Base-by-base conservation (phyloP, 2,888 invertebrate species). In the Tuberolachnus salignus region DNA sequence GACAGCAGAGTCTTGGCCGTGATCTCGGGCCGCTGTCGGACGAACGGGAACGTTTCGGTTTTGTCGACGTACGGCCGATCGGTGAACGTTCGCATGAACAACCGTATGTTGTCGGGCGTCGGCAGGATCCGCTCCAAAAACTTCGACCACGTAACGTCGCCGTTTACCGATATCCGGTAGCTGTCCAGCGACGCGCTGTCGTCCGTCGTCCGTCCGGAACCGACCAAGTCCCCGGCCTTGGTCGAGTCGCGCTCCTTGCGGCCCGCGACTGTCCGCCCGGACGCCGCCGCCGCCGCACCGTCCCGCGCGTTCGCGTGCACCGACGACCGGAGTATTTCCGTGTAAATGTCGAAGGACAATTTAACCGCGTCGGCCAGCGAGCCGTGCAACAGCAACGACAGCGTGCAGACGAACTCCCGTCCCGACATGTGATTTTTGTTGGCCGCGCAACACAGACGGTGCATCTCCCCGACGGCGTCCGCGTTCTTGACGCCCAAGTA, bases 261-360 rank as follows among this genome's bases (percentile, higher is more conserved):
- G n/a, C 16, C 11, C 3, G n/a, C 13, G 6, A n/a, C n/a, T n/a
- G n/a, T n/a, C n/a, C n/a, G n/a, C n/a, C n/a, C n/a, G n/a, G n/a
- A n/a, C 42, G 34, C 4, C 6, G 53, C 1, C 1, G 64, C 64
- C 6, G 53, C 1, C 1, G 64, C 53, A n/a, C 64, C 53, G 6
- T 74, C 64, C n/a, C 53, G 51, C 16, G 53, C n/a, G n/a, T n/a
- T 49, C 0, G 64, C 64, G 13, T 64, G 64, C 34, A 9, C 14
- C 16, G 74, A 34, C 1, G 59, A 42, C 42, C 53, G 34, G 8
- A 64, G 3, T 34, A 74, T 53, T 9, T 74, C 64, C 16, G 23
- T 53, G 23, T 74, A 74, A 1, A 74, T 64, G 2, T 53, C 51
- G 3, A 74, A 74, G 34, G 64, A 74, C n/a, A 64, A 53, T 8